These are phyloP conservation scores for Euglossa dilemma DNA, from an alignment of 1,140 invertebrate species.

Conservation along the genomic window DNA sequence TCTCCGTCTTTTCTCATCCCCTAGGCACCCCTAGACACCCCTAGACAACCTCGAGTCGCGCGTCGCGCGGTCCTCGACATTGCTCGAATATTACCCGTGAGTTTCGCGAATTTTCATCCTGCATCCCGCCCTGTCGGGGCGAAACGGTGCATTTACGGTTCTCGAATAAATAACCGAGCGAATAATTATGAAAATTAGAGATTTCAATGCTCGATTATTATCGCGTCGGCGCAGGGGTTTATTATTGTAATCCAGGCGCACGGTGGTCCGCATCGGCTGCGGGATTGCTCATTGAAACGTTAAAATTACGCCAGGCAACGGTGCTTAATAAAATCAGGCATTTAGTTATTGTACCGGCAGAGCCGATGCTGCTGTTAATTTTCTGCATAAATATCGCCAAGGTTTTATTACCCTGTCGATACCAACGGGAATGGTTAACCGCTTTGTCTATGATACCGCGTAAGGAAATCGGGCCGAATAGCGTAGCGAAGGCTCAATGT, in stretches of 20 bases:
- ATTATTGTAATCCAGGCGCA: slow-evolving; percentile 37
- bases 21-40: too few species aligned
- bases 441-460: too few species aligned
- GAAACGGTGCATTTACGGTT: not conserved
- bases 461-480: too few species aligned
- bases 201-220: slow-evolving; percentile 46
- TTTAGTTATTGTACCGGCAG: slow-evolving; percentile 31
- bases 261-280: not conserved
- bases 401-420: slow-evolving; percentile 36
- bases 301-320: slow-evolving; percentile 27
- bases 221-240: not conserved
- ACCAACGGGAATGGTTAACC: slow-evolving; percentile 7
- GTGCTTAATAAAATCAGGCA: slow-evolving; percentile 48
- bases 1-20: not conserved
- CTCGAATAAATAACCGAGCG: not conserved
- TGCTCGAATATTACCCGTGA: not conserved
- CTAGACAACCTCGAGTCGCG: not conserved
- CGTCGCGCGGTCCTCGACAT: not conserved
- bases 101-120: not conserved
- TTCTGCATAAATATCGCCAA: slow-evolving; percentile 37
- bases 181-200: slow-evolving; percentile 52
- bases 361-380: slow-evolving; percentile 35
- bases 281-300: slow-evolving; percentile 13
- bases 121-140: not conserved
- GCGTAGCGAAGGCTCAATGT: too few species aligned